These are phyloP conservation scores for Psephotus haematonotus DNA, from an alignment of 2,113 vertebrate species.

Conservation along the genomic window DNA sequence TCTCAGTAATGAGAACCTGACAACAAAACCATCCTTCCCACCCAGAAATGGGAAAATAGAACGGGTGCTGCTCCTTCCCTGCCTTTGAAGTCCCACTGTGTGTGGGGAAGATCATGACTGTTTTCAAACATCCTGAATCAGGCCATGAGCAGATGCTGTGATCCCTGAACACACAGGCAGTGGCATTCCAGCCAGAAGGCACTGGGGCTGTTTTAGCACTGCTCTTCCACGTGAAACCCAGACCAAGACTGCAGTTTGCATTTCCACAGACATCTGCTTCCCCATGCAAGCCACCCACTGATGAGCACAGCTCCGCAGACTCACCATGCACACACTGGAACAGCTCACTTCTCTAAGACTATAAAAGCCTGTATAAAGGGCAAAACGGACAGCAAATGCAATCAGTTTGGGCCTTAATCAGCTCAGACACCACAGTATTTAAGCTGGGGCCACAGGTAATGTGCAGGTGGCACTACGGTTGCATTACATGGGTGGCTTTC, in stretches of 20 bases:
- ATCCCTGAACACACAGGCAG: background rate
- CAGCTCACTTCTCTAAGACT: background rate
- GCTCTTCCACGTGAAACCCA: background rate
- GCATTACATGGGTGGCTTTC: background rate
- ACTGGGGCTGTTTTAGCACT: background rate
- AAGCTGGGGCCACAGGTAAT: background rate
- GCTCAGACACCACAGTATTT: background rate
- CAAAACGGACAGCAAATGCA: background rate
- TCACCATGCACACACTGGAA: background rate
- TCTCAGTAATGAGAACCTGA: background rate
- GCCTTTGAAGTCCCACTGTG: background rate
- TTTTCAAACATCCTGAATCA: background rate
- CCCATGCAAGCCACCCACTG: background rate
- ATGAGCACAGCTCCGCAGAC: background rate
- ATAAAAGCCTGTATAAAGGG: background rate
- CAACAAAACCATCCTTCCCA: background rate
- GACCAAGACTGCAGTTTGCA: background rate
- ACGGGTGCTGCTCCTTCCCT: background rate
- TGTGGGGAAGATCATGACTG: background rate
- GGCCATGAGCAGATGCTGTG: background rate
- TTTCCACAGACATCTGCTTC: background rate
- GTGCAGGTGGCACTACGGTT: background rate
- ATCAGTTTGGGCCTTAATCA: background rate
- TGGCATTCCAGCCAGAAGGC: background rate
- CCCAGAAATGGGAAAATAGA: background rate